phyloP scores from a whole-genome alignment of 37 sponge, comb jelly and placozoan species.

The Halisarca cf. caerulea region DNA sequence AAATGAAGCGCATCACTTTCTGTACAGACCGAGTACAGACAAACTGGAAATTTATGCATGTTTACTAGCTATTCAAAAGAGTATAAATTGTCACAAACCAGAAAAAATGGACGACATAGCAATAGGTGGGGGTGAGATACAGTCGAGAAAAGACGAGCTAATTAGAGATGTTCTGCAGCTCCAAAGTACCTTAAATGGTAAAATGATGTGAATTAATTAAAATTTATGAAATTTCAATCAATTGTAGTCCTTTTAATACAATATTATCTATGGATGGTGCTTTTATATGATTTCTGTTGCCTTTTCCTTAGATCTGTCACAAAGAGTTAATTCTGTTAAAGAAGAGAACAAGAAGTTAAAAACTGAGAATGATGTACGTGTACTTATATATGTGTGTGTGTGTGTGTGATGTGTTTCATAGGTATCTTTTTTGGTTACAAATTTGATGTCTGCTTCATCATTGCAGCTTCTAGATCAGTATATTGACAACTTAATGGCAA shows the following conservation, averaged over 20 bases:
- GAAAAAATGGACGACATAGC: not conserved
- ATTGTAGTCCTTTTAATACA: not conserved
- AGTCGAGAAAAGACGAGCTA: slow-evolving; percentile 57
- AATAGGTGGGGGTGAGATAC: not conserved
- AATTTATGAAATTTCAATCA: not conserved
- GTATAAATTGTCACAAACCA: not conserved
- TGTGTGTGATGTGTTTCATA: too few relatives aligned
- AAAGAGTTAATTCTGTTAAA: slow-evolving; percentile 77
- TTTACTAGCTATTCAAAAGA: not conserved
- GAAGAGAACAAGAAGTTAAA: slow-evolving; percentile 75
- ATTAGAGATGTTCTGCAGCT: slow-evolving; percentile 65
- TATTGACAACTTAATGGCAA: slow-evolving; percentile 75
- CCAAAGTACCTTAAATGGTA: slow-evolving; percentile 71
- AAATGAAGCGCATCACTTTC: not conserved
- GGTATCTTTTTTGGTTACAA: not conserved
- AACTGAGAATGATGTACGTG: slow-evolving; percentile 65
- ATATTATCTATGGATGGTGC: too few relatives aligned
- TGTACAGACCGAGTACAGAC: not conserved
- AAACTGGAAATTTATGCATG: not conserved
- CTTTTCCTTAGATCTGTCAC: slow-evolving; percentile 53
- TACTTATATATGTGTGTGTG: too few relatives aligned
- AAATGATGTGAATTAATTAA: not conserved
- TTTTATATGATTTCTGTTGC: too few relatives aligned
- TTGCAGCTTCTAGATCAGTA: slow-evolving; percentile 70
- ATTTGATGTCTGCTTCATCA: not conserved